phyloP scores from a whole-genome alignment of 2,888 invertebrate species.

The Marronus borbonicus region DNA sequence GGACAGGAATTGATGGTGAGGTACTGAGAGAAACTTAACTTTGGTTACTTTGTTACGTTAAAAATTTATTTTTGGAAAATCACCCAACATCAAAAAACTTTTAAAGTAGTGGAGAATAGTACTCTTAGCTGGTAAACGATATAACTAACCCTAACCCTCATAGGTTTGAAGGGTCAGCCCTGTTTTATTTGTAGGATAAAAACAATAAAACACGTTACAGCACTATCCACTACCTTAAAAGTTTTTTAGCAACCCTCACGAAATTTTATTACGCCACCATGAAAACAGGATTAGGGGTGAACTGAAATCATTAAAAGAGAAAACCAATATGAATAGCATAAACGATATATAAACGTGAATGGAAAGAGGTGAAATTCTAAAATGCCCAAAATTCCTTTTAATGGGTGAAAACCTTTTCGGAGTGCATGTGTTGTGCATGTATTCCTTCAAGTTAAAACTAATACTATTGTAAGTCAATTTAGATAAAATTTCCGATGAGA shows the following conservation, averaged over 20 bases:
- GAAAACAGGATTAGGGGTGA: conserved; percentile 75
- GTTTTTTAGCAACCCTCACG: conserved; percentile 71
- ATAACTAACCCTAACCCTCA: conserved; percentile 66
- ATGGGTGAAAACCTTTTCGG: background rate
- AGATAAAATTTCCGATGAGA: conserved; percentile 16
- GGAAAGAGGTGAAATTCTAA: conserved; percentile 28
- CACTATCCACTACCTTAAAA: conserved; percentile 64
- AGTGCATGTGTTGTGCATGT: background rate
- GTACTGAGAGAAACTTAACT: conserved; percentile 28
- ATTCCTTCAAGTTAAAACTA: conserved; percentile 7
- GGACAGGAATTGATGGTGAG: conserved; percentile 9
- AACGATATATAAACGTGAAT: conserved; percentile 53
- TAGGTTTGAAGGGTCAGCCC: conserved; percentile 65
- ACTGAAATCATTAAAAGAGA: conserved; percentile 67
- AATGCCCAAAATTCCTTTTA: conserved; percentile 33
- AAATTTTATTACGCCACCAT: conserved; percentile 79
- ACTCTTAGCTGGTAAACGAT: conserved; percentile 46
- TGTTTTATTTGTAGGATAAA: conserved; percentile 30
- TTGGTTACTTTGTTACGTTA: conserved; percentile 46
- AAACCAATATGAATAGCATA: conserved; percentile 54
- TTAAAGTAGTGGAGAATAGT: conserved; percentile 60
- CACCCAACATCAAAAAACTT: conserved; percentile 54
- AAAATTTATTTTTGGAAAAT: conserved; percentile 51
- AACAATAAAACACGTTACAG: conserved; percentile 58
- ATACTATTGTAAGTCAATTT: conserved; percentile 11